A percentile compares a stretch with the other conserved stretches of the same genome.
Evolutionary conservation across 2,113 vertebrate genomes (phyloP).

Genomic region (Ascaphus truei): DNA sequence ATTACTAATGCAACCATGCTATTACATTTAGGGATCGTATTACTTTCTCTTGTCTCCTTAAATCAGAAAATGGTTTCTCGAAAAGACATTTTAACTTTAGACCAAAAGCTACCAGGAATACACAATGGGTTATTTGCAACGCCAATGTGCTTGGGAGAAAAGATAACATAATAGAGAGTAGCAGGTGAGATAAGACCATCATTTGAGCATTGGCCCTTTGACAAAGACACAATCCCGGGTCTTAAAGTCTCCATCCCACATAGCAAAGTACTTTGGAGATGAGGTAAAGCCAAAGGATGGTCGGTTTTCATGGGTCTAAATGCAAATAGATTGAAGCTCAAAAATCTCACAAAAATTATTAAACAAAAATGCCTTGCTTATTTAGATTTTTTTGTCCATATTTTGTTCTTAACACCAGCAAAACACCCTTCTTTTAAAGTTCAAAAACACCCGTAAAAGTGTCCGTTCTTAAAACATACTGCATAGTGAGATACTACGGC

Average conservation of each 20-base stretch:
- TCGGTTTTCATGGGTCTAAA: no score
- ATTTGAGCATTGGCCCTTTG: not conserved
- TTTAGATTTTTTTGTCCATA: no score
- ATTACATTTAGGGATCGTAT: not conserved
- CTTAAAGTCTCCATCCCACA: not conserved
- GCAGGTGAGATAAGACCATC: not conserved
- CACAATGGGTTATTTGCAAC: not conserved
- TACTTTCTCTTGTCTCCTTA: not conserved
- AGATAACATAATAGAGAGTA: not conserved
- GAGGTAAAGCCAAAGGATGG: not conserved
- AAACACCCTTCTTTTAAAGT: no score
- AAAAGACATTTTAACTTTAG: not conserved
- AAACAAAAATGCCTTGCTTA: no score
- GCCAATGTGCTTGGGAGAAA: not conserved
- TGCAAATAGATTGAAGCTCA: no score
- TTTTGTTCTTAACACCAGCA: no score
- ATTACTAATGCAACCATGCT: conserved; percentile 13
- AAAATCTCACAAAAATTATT: no score
- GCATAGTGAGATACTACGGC: no score
- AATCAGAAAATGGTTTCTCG: not conserved
- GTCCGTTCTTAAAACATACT: no score
- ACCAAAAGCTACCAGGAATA: not conserved
- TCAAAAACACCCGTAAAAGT: no score
- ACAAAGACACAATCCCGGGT: not conserved
- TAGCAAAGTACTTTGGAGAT: not conserved